Evolutionary conservation across 2,113 vertebrate genomes (phyloP), one percentile per base, ranked within the genome.

Genomic region (Trogon melanurus): DNA sequence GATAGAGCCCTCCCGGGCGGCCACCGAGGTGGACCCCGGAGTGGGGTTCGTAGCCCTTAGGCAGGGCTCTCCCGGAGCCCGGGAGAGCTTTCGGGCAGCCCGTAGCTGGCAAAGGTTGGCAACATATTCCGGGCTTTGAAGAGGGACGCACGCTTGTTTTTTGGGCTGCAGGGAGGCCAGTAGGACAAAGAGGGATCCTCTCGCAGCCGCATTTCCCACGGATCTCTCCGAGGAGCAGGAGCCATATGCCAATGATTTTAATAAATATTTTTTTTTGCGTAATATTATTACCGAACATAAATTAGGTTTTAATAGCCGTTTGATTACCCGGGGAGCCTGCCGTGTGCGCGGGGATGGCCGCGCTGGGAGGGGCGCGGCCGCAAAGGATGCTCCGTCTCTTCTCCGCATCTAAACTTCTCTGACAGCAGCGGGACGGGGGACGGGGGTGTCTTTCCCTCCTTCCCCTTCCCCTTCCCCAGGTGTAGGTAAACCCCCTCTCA

Each of bases 211-310:
- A 11, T 82, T 97, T 95, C 88, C 94, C 89, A 93, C 9, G 58
- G 83, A 88, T 47, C 36, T 94, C 95, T 97, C 95, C 79, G 25
- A 96, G 96, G 85, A 91, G 79, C 91, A 89, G 76, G 82, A 41
- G 76, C 94, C 95, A 92, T 89, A 95, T 87, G 98, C 88, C 97
- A 96, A 93, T 61, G 91, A 93, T 96, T 97, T 97, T 91, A 96
- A 97, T 97, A 96, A 96, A 78, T 96, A 34, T 93, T 65, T 84
- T 79, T 79, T 94, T 80, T 80, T 1, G 26, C 58, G 53, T 97
- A 97, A 97, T 97, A 98, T 97, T 97, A 97, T 97, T 97, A 98
- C 96, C n/a, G 89, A 93, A 91, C 89, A 93, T 96, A 96, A 98
- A 97, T 97, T 94, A 96, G 94, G 75, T 95, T 98, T 97, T 98